These are phyloP conservation scores for Caenorhabditis afra DNA, from an alignment of 2,888 invertebrate species.

Conservation along the genomic window DNA sequence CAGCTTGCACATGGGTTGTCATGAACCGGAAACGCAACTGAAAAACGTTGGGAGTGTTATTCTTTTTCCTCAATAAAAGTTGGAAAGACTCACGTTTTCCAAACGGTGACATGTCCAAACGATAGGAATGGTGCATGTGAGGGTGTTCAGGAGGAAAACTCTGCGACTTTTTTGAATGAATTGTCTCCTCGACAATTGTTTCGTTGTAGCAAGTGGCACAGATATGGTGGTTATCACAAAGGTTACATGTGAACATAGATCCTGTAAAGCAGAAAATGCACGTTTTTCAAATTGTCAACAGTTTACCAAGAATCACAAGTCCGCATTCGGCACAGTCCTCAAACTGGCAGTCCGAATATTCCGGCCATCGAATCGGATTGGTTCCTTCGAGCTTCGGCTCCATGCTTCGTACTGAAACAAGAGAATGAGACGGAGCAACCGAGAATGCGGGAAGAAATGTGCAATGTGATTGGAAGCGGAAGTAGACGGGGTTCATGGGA, in stretches of 20 bases:
- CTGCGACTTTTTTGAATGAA: constrained; percentile 45
- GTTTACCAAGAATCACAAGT: constrained; percentile 44
- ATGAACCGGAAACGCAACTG: constrained; percentile 64
- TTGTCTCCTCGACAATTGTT: constrained; percentile 49
- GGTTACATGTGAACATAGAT: constrained; percentile 62
- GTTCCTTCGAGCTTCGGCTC: constrained; percentile 42
- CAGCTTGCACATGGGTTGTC: constrained; percentile 61
- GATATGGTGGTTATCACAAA: constrained; percentile 56
- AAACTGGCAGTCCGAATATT: constrained; percentile 59
- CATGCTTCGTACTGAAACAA: constrained; percentile 16
- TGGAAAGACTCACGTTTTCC: constrained; percentile 54
- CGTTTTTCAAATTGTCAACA: background rate
- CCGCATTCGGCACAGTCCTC: constrained; percentile 58
- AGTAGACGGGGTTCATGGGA: background rate
- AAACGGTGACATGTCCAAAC: constrained; percentile 61
- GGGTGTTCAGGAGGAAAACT: constrained; percentile 51
- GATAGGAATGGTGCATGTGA: constrained; percentile 60
- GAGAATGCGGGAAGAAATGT: background rate
- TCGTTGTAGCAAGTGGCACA: constrained; percentile 61
- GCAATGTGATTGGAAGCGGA: constrained; percentile 2
- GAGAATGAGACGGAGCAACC: background rate
- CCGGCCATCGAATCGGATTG: constrained; percentile 60
- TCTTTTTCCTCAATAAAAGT: background rate
- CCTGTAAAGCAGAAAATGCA: too few species aligned
- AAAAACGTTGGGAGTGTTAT: constrained; percentile 5